Conservation (phyloP, 1,140 invertebrate genomes). For the Phymorhynchus buccinoides region DNA sequence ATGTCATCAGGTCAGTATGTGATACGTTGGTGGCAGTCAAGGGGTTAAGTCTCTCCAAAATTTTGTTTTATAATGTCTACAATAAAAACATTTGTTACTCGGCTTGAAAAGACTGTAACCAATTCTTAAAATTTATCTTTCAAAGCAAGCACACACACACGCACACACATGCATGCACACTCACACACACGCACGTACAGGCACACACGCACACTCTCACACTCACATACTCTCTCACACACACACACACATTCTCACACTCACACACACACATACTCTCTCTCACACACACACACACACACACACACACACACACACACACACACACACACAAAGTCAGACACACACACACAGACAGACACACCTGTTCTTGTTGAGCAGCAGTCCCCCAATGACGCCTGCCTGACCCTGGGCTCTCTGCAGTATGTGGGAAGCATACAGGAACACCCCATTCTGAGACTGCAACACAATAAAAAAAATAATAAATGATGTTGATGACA, state of each 20-base stretch:
- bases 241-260: background rate
- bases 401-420: conserved; percentile 51
- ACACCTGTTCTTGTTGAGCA: conserved; percentile 60
- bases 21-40: too few species aligned
- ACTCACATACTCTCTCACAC: background rate
- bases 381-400: conserved; percentile 53
- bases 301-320: background rate
- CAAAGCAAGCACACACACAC: background rate
- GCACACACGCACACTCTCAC: background rate
- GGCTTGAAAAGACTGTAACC: too few species aligned
- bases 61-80: background rate
- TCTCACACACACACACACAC: background rate
- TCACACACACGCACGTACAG: background rate
- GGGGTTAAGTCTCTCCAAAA: too few species aligned
- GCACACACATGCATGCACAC: background rate
- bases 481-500: too few species aligned
- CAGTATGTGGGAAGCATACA: conserved; percentile 60
- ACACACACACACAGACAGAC: background rate
- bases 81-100: background rate
- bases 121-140: background rate
- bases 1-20: too few species aligned
- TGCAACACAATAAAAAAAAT: conserved; percentile 27
- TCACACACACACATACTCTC: background rate
- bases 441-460: conserved; percentile 54
- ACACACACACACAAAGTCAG: background rate